These are phyloP conservation scores for Pseudopipra pipra DNA, from an alignment of 2,113 vertebrate species.

Conservation along the genomic window DNA sequence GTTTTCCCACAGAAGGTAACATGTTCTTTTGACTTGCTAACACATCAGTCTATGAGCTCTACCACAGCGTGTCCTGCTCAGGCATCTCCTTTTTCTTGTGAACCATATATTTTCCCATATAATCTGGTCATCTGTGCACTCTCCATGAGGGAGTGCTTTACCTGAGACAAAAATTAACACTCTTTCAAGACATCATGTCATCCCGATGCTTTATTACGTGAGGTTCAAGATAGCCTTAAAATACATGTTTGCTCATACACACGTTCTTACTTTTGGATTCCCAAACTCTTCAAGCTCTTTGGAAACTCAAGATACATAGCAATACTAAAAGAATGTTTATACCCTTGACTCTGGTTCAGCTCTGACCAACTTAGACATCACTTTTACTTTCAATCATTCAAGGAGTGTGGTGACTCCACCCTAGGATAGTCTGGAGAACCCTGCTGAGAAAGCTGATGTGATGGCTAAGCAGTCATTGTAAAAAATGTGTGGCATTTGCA, in stretches of 20 bases:
- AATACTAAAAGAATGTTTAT: background rate
- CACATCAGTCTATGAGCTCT: background rate
- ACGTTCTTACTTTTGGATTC: background rate
- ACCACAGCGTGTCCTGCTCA: background rate
- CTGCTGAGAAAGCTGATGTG: background rate
- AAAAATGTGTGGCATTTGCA: background rate
- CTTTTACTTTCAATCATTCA: background rate
- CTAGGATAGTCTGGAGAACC: background rate
- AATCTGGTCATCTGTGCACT: background rate
- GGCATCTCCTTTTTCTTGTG: background rate
- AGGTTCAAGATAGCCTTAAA: background rate
- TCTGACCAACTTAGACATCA: background rate
- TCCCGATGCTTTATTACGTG: background rate
- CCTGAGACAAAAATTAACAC: background rate
- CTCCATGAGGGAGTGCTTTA: background rate
- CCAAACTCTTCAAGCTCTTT: background rate
- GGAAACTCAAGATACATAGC: background rate
- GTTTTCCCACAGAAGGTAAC: background rate
- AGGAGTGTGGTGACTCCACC: rapidly evolving
- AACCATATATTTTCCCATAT: background rate
- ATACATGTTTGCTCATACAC: background rate
- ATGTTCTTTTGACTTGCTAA: background rate
- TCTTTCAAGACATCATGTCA: background rate
- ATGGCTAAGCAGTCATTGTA: background rate
- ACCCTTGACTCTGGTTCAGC: background rate